Conservation (phyloP, 2,797 vertebrate species). For the Poeciliopsis gracilis region DNA sequence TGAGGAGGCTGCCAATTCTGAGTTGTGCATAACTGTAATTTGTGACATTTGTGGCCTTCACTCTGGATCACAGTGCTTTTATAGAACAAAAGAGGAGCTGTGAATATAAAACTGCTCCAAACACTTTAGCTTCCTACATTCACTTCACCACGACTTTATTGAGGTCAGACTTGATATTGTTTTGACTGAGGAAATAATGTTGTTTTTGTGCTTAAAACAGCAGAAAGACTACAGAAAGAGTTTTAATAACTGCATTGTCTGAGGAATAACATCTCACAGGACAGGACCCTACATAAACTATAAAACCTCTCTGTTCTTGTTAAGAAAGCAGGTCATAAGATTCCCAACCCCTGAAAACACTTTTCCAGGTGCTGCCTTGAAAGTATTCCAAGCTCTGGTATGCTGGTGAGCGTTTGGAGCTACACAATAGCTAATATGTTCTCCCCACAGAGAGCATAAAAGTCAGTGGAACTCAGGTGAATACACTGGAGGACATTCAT, state of each 20-base stretch:
- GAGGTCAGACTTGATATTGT: slow-evolving; percentile 20
- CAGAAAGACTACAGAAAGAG: background rate
- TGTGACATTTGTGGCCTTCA: slow-evolving; percentile 23
- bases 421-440: background rate
- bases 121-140: background rate
- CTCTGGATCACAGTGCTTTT: background rate
- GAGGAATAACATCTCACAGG: background rate
- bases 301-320: background rate
- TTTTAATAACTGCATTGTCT: background rate
- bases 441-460: background rate
- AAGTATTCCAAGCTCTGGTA: background rate
- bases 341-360: background rate
- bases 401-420: background rate
- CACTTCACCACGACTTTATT: background rate
- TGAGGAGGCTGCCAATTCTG: slow-evolving; percentile 6
- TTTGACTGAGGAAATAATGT: background rate
- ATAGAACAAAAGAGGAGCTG: background rate
- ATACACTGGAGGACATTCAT: background rate
- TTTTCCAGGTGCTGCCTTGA: background rate
- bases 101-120: background rate
- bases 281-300: background rate
- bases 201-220: slow-evolving; percentile 1
- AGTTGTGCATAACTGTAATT: background rate
- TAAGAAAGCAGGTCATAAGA: background rate
- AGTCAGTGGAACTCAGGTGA: background rate